These are phyloP conservation scores for Lordiphosa mommai DNA, from an alignment of 1,140 invertebrate species.

Conservation along the genomic window DNA sequence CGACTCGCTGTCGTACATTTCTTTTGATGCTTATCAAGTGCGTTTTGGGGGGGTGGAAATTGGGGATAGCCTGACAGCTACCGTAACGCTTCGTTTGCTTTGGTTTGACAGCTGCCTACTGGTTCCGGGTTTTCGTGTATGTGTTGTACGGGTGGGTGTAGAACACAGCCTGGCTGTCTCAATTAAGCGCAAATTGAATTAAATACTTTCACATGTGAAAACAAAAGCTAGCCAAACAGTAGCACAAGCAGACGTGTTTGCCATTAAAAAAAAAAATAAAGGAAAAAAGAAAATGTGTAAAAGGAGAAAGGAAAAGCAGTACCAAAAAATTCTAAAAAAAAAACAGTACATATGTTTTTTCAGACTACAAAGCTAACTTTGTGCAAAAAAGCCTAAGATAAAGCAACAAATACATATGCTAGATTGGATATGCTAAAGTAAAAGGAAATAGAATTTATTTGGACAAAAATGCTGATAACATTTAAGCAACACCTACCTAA, in stretches of 20 bases:
- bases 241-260: slow-evolving; percentile 32
- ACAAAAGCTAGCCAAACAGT: slow-evolving; percentile 46
- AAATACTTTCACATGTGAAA: slow-evolving; percentile 55
- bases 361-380: no score
- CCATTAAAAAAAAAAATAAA: slow-evolving; percentile 46
- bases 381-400: no score
- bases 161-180: slow-evolving; percentile 43
- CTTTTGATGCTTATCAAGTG: slow-evolving; percentile 54
- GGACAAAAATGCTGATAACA: no score
- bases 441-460: no score
- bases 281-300: neutral
- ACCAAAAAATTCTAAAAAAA: no score
- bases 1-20: slow-evolving; percentile 40
- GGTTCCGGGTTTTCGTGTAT: neutral
- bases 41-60: neutral
- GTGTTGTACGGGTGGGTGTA: slow-evolving; percentile 11
- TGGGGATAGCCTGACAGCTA: slow-evolving; percentile 24
- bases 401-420: no score
- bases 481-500: no score
- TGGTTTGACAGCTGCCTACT: slow-evolving; percentile 46
- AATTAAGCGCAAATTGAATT: slow-evolving; percentile 60
- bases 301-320: neutral
- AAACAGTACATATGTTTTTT: no score
- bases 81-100: slow-evolving; percentile 42
- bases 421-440: no score